Evolutionary conservation across 1,140 invertebrate genomes (phyloP).

Genomic region (Eubasilissa regina): DNA sequence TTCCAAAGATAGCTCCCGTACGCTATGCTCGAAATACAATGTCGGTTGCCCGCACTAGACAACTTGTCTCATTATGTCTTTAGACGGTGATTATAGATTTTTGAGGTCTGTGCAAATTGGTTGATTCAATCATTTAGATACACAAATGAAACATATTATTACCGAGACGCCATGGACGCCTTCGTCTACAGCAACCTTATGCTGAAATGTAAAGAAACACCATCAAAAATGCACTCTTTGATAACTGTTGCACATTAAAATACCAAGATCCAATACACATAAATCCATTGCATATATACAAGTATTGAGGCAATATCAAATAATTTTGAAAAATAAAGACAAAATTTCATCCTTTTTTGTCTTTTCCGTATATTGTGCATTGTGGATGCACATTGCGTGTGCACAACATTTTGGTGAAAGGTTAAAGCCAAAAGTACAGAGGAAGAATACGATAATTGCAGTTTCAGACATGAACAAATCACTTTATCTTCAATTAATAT

Average conservation of each 20-base stretch:
- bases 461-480: conserved; percentile 32
- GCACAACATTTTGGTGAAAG: neutral
- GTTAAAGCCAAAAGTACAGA: conserved; percentile 25
- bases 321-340: conserved; percentile 14
- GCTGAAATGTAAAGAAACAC: conserved; percentile 18
- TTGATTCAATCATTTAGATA: conserved; percentile 30
- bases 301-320: neutral
- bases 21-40: neutral
- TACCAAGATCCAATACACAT: neutral
- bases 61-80: neutral
- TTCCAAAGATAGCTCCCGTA: conserved; percentile 21
- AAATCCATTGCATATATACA: neutral
- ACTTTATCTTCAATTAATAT: conserved; percentile 7
- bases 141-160: conserved; percentile 7
- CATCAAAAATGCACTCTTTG: neutral
- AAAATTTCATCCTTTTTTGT: neutral
- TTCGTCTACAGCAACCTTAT: neutral
- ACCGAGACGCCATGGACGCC: neutral
- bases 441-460: conserved; percentile 33
- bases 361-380: neutral
- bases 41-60: neutral
- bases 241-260: neutral
- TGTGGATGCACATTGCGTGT: neutral
- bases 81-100: neutral
- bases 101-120: conserved; percentile 40